Evolutionary conservation across 2,797 vertebrate genomes (phyloP), one percentile per base, ranked within the genome.

Genomic region (Oophaga sylvatica): DNA sequence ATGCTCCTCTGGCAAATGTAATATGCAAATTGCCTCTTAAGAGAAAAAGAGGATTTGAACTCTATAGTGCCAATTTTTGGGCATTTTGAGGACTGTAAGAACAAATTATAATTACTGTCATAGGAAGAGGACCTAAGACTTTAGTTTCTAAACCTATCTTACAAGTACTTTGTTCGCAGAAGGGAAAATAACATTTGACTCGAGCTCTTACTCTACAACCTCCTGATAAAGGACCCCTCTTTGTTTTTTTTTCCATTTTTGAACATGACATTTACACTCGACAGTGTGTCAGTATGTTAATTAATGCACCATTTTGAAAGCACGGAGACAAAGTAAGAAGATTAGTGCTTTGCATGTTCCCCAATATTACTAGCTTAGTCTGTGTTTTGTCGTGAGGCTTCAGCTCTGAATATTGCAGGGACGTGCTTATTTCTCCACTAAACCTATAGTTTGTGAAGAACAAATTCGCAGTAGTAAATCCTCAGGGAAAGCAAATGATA

Each of bases 391-490:
- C 29, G 80, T 82, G 0, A 65, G 68, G 85, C 82, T 67, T 1
- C 5, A 85, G 56, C 9, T 57, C 5, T 80, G 87, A 83, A 16
- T 53, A 35, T 83, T 81, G 79, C 86, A 75, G 79, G 45, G 83
- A 85, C 71, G 17, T 57, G 86, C 89, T 90, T 35, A 81, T 31
- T 87, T 65, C 8, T 83, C 0, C 80, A 83, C 78, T 83, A 88
- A 73, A 86, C 81, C 83, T 88, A 86, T 89, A 89, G 88, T 89
- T 86, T 86, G 81, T 60, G 20, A 83, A 80, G 80, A 83, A 87
- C 80, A 89, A 79, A 86, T 89, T 89, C 73, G 60, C 84, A 79
- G 88, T 78, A 89, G 83, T 86, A 89, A 82, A 83, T 86, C 80
- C 80, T 77, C 29, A 22, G 35, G 84, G 67, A 89, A 77, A 57